Evolutionary conservation across 2,888 invertebrate genomes (phyloP).

Genomic region (Blomia tropicalis): DNA sequence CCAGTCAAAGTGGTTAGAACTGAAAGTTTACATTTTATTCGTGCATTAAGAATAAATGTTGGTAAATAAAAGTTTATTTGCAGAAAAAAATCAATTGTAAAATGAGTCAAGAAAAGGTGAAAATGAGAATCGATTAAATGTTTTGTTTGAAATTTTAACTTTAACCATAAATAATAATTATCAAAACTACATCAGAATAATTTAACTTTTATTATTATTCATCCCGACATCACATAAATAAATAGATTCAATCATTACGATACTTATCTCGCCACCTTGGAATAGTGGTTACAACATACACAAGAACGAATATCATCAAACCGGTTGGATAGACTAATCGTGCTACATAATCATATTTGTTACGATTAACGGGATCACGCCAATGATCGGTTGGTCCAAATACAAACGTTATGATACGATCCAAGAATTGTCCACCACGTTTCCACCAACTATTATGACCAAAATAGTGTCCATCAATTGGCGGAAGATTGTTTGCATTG

Average conservation of each 20-base stretch:
- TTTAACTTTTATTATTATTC: no score
- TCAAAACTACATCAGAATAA: no score
- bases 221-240: no score
- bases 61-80: no score
- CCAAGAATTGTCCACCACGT: background rate
- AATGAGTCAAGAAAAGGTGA: no score
- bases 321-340: slow-evolving; percentile 16
- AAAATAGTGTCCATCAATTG: slow-evolving; percentile 16
- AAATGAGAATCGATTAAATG: no score
- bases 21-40: no score
- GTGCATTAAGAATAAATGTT: no score
- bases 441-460: slow-evolving; percentile 9
- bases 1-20: no score
- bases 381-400: slow-evolving; percentile 19
- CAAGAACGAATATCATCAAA: slow-evolving; percentile 6
- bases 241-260: background rate
- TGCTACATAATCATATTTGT: slow-evolving; percentile 22
- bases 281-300: slow-evolving; percentile 15
- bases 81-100: no score
- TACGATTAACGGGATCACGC: slow-evolving; percentile 20
- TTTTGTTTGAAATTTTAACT: no score
- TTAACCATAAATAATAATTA: no score
- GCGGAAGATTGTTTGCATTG: background rate
- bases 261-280: background rate
- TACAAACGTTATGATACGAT: background rate